Conservation (phyloP, 2,888 invertebrate genomes). For the Coleophora flavipennella region DNA sequence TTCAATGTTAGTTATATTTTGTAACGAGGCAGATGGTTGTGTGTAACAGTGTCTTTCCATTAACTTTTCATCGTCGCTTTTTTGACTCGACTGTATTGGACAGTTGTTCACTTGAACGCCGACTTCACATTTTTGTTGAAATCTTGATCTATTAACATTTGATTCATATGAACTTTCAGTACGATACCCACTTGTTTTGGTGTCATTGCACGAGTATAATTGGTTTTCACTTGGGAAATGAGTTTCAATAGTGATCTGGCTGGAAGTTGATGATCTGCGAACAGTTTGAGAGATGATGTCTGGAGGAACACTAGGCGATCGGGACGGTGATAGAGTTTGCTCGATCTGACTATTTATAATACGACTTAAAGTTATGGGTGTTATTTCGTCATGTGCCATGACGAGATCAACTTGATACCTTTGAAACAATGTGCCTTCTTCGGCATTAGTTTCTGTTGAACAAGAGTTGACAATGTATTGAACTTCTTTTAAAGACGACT, state of each 20-base stretch:
- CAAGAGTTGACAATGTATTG: slow-evolving; percentile 71
- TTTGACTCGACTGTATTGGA: slow-evolving; percentile 46
- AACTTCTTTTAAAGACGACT: slow-evolving; percentile 77
- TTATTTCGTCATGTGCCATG: slow-evolving; percentile 76
- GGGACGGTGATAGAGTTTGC: slow-evolving; percentile 27
- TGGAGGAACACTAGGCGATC: slow-evolving; percentile 46
- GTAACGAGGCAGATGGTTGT: slow-evolving; percentile 51
- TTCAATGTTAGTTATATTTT: slow-evolving; percentile 67
- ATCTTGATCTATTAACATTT: slow-evolving; percentile 26
- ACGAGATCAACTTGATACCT: slow-evolving; percentile 74
- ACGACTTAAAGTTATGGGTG: slow-evolving; percentile 64
- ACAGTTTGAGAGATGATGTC: slow-evolving; percentile 64
- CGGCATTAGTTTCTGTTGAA: slow-evolving; percentile 55
- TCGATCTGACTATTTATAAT: slow-evolving; percentile 55
- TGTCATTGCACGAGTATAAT: slow-evolving; percentile 27
- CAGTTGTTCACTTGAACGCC: slow-evolving; percentile 47
- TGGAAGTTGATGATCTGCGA: slow-evolving; percentile 50
- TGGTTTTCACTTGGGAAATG: slow-evolving; percentile 57
- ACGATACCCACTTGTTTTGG: slow-evolving; percentile 24
- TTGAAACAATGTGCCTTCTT: slow-evolving; percentile 50
- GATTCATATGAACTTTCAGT: slow-evolving; percentile 24
- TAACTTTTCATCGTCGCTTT: slow-evolving; percentile 68
- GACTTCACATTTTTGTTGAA: slow-evolving; percentile 42
- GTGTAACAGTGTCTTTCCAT: slow-evolving; percentile 51
- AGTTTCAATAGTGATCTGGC: slow-evolving; percentile 60